These are phyloP conservation scores for Trypoxylon attenuatum DNA, from an alignment of 2,888 invertebrate genomes.

Conservation along the genomic window DNA sequence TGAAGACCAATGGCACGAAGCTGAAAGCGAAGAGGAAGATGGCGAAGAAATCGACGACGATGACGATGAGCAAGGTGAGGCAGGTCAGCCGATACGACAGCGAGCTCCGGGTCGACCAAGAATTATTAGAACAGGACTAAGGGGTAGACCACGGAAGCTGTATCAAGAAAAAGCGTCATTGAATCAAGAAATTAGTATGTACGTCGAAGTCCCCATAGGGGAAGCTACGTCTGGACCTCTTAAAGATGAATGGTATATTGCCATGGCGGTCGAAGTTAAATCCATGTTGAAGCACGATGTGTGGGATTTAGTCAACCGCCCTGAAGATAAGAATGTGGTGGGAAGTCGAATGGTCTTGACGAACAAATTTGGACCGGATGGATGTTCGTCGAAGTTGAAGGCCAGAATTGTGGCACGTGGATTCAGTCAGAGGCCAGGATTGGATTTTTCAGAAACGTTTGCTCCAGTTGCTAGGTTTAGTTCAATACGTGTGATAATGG, in stretches of 20 bases:
- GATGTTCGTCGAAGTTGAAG: background rate
- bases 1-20: no score
- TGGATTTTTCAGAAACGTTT: constrained; percentile 8
- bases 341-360: constrained; percentile 9
- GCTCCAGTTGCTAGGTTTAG: constrained; percentile 1
- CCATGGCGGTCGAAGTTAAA: constrained; percentile 3
- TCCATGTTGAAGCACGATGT: background rate
- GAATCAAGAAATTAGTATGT: no score
- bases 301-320: constrained; percentile 8
- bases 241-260: background rate
- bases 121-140: no score
- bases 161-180: no score
- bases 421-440: constrained; percentile 1
- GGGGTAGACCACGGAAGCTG: no score
- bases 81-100: no score
- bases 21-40: no score
- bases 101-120: no score
- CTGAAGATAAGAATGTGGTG: no score
- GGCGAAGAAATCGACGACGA: no score
- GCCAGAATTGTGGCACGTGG: constrained; percentile 10
- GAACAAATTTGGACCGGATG: background rate
- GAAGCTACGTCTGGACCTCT: background rate
- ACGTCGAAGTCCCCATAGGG: background rate
- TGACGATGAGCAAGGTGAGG: no score
- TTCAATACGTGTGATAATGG: background rate